Base-by-base conservation (phyloP, 2,797 vertebrate genomes). In the Gymnothorax reevesii region DNA sequence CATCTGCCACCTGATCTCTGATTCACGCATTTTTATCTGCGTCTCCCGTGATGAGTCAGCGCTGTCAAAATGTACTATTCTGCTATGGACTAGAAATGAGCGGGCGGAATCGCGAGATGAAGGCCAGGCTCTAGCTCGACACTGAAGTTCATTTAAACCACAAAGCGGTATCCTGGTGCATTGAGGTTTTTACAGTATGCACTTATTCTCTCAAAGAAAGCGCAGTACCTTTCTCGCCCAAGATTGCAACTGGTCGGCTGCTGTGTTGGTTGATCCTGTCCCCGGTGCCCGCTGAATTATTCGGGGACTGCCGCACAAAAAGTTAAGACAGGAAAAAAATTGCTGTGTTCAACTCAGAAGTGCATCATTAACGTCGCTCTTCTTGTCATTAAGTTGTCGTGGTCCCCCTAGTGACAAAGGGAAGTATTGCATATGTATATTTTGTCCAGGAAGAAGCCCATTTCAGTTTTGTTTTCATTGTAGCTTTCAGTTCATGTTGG, bases 301-400 rank as follows among this genome's bases (percentile, higher is more conserved):
- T 85, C 77, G 17, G 71, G 82, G 75, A 83, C 62, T 82, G 42
- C 85, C 71, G 88, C 77, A 88, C 12, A 57, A 1, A 86, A 86
- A 75, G 10, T 13, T 25, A 27, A 83, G 54, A 25, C 55, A 25
- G 7, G 57, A 57, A 9, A 57, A 9, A 64, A 80, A 82, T 27
- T 82, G 87, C 83, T 82, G 42, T 75, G n/a, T 55, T 83, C 71
- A 57, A 42, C 60, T 49, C 49, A n/a, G 20, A 84, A n/a, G 62
- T 71, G 79, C 62, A 71, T 60, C 62, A 57, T 25, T 27, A 69
- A 55, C 64, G 15, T 9, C 79, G 10, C n/a, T n/a, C 2, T 64
- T 49, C 27, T 3, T 8, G 69, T 71, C 59, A 54, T 59, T 27
- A 57, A 59, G 62, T 57, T 55, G 12, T 27, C 25, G 66, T 57